Evolutionary conservation across 2,888 invertebrate genomes (phyloP).

Genomic region (Enchytraeus crypticus): DNA sequence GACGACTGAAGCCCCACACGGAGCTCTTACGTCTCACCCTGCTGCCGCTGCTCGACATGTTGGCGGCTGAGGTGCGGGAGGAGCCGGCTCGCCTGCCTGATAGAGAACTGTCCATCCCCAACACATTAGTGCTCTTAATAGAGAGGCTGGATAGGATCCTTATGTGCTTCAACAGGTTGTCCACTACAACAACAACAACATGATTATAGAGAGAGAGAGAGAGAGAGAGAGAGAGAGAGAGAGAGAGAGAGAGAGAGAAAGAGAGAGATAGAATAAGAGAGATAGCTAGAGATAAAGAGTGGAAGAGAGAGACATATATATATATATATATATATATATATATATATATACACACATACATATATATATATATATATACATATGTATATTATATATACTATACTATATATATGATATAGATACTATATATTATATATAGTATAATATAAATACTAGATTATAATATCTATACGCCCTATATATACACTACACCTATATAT

Average conservation of each 20-base stretch:
- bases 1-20: slow-evolving; percentile 82
- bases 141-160: slow-evolving; percentile 5
- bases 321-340: background rate
- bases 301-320: background rate
- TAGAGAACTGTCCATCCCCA: too few species aligned
- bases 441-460: too few species aligned
- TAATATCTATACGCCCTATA: too few species aligned
- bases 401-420: too few species aligned
- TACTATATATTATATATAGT: too few species aligned
- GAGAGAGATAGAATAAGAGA: background rate
- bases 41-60: background rate
- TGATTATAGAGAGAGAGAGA: background rate
- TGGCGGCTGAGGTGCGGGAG: background rate
- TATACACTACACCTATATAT: too few species aligned
- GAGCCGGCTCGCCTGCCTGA: background rate
- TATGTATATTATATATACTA: background rate
- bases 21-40: slow-evolving; percentile 26
- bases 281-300: background rate
- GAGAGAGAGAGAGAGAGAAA: background rate
- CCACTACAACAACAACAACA: slow-evolving; percentile 5
- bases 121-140: background rate
- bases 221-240: background rate
- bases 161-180: slow-evolving; percentile 20
- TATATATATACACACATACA: background rate
- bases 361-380: background rate